phyloP scores from a whole-genome alignment of 2,797 vertebrate genomes.

The Balearica regulorum region DNA sequence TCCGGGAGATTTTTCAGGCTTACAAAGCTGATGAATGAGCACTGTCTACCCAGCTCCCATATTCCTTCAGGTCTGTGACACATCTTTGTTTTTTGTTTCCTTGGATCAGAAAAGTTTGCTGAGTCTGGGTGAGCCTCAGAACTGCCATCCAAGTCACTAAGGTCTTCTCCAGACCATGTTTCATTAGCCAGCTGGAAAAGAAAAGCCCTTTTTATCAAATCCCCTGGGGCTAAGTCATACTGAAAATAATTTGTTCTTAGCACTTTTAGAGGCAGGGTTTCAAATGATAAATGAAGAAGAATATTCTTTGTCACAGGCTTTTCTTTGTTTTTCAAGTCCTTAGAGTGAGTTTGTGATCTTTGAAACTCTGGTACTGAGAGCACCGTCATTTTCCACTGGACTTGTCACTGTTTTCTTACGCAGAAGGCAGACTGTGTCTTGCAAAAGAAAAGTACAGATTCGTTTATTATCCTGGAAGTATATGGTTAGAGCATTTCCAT shows the following conservation, averaged over 20 bases:
- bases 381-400: not conserved
- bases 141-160: constrained; percentile 9
- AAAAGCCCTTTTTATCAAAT: constrained; percentile 36
- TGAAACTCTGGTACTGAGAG: not conserved
- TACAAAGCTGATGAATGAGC: constrained; percentile 7
- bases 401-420: not conserved
- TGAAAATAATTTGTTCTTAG: constrained; percentile 39
- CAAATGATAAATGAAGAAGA: constrained; percentile 40
- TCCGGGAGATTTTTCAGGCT: not conserved
- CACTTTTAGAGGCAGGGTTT: constrained; percentile 8
- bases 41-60: not conserved
- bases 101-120: constrained; percentile 15
- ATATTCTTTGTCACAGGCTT: not conserved
- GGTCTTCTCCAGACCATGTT: constrained; percentile 18
- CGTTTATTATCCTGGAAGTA: not conserved
- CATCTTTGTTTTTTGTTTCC: not conserved
- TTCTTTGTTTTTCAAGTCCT: constrained; percentile 14
- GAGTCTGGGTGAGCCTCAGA: not conserved
- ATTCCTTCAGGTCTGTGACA: not conserved
- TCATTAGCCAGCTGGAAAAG: constrained; percentile 29
- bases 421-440: not conserved
- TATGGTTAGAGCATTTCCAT: not conserved
- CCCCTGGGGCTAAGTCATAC: not conserved
- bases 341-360: not conserved
- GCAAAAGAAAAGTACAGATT: not conserved